These are phyloP conservation scores for Prochilodus magdalenae DNA, from an alignment of 2,113 vertebrate species.

Conservation along the genomic window DNA sequence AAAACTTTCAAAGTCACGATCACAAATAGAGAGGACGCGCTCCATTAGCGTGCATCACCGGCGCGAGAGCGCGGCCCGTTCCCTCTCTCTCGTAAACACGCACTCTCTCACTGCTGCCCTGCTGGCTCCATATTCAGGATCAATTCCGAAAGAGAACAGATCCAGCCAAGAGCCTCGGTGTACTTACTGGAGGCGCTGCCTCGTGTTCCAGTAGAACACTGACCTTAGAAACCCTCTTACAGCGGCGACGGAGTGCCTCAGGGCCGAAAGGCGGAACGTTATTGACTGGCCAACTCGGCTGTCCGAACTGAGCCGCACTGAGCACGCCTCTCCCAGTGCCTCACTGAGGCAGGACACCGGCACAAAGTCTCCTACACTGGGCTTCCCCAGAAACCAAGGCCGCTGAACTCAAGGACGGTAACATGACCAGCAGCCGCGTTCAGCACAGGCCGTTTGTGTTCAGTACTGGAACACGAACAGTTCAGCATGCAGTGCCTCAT, in stretches of 20 bases:
- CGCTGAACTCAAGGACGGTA: not conserved
- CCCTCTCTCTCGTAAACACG: not conserved
- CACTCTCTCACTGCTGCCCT: not conserved
- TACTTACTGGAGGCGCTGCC: not conserved
- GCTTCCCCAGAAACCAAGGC: not conserved
- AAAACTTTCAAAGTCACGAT: constrained; percentile 3
- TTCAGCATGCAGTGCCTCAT: too few relatives aligned
- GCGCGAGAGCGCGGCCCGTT: not conserved
- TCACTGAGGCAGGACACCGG: not conserved
- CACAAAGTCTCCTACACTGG: not conserved
- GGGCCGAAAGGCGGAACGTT: not conserved
- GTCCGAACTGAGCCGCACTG: not conserved
- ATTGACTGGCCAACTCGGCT: not conserved
- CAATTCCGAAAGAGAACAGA: not conserved
- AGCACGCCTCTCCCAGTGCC: not conserved
- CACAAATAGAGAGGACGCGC: not conserved
- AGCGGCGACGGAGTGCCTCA: not conserved
- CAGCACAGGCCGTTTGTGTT: too few relatives aligned
- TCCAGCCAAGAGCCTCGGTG: too few relatives aligned
- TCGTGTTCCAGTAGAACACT: not conserved
- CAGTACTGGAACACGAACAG: too few relatives aligned
- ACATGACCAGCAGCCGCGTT: not conserved
- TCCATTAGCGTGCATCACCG: not conserved
- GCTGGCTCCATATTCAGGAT: not conserved
- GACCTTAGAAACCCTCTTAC: not conserved